Conservation (phyloP, 2,888 invertebrate species). For the Bursaphelenchus okinawaensis region DNA sequence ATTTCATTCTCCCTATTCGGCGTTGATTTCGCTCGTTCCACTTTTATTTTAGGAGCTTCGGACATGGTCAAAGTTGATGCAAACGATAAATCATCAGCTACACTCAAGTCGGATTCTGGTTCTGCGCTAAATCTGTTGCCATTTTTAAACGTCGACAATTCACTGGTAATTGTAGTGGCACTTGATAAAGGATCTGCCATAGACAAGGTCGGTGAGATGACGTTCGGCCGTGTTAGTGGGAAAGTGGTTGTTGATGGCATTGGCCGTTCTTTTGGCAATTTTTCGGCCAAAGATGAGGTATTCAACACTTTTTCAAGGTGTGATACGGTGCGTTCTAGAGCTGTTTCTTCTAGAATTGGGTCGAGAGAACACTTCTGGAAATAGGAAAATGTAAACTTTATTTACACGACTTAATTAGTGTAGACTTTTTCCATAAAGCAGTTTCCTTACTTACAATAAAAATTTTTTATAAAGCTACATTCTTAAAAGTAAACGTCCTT, state of each 20-base stretch:
- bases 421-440: too few relatives aligned
- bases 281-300: not conserved
- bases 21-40: conserved; percentile 1
- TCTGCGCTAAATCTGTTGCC: not conserved
- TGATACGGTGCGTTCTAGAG: not conserved
- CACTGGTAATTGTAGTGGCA: conserved; percentile 1
- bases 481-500: too few relatives aligned
- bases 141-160: not conserved
- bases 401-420: too few relatives aligned
- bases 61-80: conserved; percentile 6
- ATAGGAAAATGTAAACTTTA: too few relatives aligned
- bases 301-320: not conserved
- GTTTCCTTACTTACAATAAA: too few relatives aligned
- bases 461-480: too few relatives aligned
- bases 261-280: not conserved
- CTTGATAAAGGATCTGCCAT: not conserved
- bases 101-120: conserved; percentile 14
- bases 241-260: not conserved
- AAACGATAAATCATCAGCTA: conserved; percentile 12
- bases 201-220: not conserved
- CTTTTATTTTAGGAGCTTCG: not conserved
- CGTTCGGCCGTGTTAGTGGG: not conserved
- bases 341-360: not conserved
- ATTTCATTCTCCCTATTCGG: conserved; percentile 1
- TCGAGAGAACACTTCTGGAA: not conserved